These are phyloP conservation scores for Drosophila sproati DNA, from an alignment of 1,140 invertebrate genomes.

Conservation along the genomic window DNA sequence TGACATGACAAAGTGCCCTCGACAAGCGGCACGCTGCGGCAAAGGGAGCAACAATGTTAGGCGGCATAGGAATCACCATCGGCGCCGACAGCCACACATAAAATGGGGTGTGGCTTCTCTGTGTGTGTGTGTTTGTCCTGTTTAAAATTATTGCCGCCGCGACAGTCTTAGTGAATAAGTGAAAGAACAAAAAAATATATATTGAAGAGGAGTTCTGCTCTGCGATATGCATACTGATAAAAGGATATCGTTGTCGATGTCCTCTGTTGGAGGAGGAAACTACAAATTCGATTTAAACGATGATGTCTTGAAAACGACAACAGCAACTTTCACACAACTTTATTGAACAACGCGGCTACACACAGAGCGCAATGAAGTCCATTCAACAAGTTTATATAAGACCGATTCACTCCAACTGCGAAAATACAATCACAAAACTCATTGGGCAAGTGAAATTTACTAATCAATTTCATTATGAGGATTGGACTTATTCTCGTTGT, in stretches of 20 bases:
- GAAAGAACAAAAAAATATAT: conserved; percentile 2
- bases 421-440: too few relatives aligned
- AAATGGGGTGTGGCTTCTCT: conserved; percentile 4
- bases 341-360: not conserved
- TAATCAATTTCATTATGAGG: too few relatives aligned
- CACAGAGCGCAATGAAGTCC: not conserved
- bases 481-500: too few relatives aligned
- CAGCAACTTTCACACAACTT: conserved; percentile 4
- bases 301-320: not conserved
- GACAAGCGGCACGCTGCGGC: conserved; percentile 59
- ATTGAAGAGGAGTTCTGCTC: not conserved
- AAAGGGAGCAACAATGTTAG: conserved; percentile 28
- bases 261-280: not conserved
- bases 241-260: conserved; percentile 14
- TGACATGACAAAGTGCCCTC: conserved; percentile 80
- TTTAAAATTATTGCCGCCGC: conserved; percentile 34
- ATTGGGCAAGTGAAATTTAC: too few relatives aligned
- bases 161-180: conserved; percentile 26
- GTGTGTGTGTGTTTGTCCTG: not conserved
- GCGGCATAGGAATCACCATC: not conserved
- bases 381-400: too few relatives aligned
- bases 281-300: conserved; percentile 17
- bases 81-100: conserved; percentile 1
- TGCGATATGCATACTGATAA: conserved; percentile 21
- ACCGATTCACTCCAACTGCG: too few relatives aligned